Percentiles rank a stretch among this genome's conserved stretches.
phyloP scores from a whole-genome alignment of 30 jellyfish, hydroid and myxozoan species.

The Rhopilema esculentum region DNA sequence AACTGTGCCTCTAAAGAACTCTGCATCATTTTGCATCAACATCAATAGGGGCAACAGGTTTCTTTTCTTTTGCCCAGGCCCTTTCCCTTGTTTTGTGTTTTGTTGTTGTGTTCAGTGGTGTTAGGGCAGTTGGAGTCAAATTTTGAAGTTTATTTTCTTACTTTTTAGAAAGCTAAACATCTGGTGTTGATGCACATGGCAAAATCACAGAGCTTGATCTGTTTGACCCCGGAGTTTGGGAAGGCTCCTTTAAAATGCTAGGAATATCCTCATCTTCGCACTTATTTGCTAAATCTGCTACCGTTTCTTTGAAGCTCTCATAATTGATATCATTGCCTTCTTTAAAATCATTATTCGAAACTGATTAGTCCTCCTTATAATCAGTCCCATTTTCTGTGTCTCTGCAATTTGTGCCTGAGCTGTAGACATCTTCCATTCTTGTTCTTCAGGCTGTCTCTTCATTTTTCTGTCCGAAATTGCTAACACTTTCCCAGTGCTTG shows the following conservation, averaged over 20 bases:
- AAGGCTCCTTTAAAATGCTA: background rate
- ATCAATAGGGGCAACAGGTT: background rate
- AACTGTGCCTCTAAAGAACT: too few relatives aligned
- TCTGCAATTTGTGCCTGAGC: background rate
- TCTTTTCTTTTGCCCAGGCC: background rate
- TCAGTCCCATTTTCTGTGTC: background rate
- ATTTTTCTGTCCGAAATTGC: background rate
- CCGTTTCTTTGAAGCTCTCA: background rate
- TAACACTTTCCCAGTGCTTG: conserved; percentile 8
- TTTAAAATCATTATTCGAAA: background rate
- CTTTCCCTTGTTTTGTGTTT: conserved; percentile 5
- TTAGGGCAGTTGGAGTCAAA: background rate
- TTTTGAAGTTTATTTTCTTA: background rate
- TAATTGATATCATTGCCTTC: background rate
- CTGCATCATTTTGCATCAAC: conserved; percentile 1
- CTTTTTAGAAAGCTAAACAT: background rate
- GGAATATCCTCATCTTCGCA: background rate
- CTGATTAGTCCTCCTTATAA: background rate
- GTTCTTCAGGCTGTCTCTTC: background rate
- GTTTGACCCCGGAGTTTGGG: background rate
- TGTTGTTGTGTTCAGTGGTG: background rate
- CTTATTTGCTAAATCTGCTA: background rate
- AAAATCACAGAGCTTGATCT: background rate
- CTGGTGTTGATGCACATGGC: background rate
- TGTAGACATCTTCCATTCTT: background rate